Evolutionary conservation across 1,140 invertebrate genomes (phyloP).

Genomic region (Araneus ventricosus): DNA sequence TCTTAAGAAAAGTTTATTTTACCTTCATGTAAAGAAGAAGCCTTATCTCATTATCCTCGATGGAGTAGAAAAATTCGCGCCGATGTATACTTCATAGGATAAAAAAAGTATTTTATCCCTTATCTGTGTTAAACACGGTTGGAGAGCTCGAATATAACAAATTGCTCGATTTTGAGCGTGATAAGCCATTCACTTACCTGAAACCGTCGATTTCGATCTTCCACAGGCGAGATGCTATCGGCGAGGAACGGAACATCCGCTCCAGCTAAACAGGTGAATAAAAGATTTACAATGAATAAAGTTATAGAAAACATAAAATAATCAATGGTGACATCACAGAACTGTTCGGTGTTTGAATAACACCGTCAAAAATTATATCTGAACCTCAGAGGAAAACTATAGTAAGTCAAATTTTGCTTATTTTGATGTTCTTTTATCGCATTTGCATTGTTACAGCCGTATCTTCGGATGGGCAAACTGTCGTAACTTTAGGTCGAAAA

Average conservation of each 20-base stretch:
- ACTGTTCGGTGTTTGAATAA: too few species aligned
- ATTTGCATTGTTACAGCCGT: too few species aligned
- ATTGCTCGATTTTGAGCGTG: background rate
- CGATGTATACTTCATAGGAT: background rate
- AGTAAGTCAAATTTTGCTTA: too few species aligned
- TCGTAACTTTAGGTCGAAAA: too few species aligned
- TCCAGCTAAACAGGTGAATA: conserved; percentile 44
- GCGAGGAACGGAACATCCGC: conserved; percentile 56
- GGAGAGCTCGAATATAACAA: background rate
- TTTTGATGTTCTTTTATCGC: too few species aligned
- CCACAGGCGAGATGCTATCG: conserved; percentile 47
- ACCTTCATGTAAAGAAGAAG: background rate
- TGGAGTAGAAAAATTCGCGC: background rate
- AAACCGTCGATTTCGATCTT: conserved; percentile 64
- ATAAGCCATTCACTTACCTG: conserved; percentile 24
- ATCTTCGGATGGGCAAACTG: too few species aligned
- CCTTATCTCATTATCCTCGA: background rate
- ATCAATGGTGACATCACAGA: too few species aligned
- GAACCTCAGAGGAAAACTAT: too few species aligned
- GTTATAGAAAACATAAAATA: too few species aligned
- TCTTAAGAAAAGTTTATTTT: background rate
- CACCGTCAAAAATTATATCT: too few species aligned
- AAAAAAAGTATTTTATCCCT: background rate
- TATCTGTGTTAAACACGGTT: background rate
- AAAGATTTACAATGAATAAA: background rate